Evolutionary conservation across 2,888 invertebrate species (phyloP), one percentile per base, ranked within the genome.

Genomic region (Euproctis similis): DNA sequence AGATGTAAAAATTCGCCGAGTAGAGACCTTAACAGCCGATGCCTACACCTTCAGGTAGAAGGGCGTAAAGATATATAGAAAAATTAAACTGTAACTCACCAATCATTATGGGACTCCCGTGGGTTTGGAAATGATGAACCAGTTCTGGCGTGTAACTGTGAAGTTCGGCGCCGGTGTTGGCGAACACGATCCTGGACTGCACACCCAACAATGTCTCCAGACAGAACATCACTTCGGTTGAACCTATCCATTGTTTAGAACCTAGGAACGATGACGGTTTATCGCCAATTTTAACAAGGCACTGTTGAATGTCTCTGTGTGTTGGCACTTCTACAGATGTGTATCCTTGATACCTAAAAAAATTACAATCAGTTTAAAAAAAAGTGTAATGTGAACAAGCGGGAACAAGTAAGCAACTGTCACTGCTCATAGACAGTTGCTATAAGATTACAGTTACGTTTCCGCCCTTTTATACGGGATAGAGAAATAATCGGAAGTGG

Each of bases 81-180:
- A 9, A 8, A 17, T 10, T 14, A 8, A 4, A 14, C 6, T 1
- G 4, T 7, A 12, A 19, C 70, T 76, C 72, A 90, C 98, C 99
- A 53, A 99, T 98, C 99, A 99, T 99, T 34, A 99, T 89, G 11
- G 99, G 99, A 13, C 96, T 94, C 27, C 98, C 98, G 57, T 96
- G 92, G 23, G 89, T 92, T 52, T 92, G 88, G 67, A 99, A 99
- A 85, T 99, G 99, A 63, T 91, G 87, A 2, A 92, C 86, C 39
- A 99, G 78, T 59, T 96, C 94, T 12, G 93, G 88, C 4, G 92
- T 94, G 59, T 93, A 90, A 14, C 86, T 86, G 4, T 88, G 86
- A 69, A 98, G 74, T 53, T 98, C 97, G 16, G 89, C 87, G 5
- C 98, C 98, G 10, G 90, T 92, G 48, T 90, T 91, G 0, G 96